Evolutionary conservation across 2,797 vertebrate genomes (phyloP).

Genomic region (Molothrus aeneus): DNA sequence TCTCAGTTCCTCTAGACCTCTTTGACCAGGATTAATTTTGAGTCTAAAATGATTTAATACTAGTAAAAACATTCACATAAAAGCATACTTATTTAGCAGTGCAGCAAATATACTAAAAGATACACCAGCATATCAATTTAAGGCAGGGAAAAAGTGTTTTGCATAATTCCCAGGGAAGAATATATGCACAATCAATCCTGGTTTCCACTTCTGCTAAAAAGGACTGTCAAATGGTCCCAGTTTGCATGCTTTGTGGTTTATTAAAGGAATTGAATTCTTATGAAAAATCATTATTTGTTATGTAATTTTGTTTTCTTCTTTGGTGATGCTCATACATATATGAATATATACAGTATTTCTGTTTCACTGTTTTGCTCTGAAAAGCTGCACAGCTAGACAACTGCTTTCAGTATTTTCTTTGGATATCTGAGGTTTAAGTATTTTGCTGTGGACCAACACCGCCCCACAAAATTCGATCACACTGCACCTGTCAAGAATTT

Average conservation of each 20-base stretch:
- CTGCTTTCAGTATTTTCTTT: not conserved
- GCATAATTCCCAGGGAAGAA: not conserved
- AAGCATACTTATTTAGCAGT: not conserved
- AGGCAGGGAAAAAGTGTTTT: not conserved
- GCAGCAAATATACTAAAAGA: not conserved
- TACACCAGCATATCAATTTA: not conserved
- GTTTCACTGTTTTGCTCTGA: not conserved
- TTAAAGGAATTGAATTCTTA: not conserved
- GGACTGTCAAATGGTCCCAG: fast-evolving
- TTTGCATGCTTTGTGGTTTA: not conserved
- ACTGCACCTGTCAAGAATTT: not conserved
- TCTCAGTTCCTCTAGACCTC: not conserved
- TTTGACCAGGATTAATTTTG: not conserved
- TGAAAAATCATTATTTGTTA: not conserved
- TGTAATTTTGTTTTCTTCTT: not conserved
- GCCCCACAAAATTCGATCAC: not conserved
- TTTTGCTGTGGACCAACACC: not conserved
- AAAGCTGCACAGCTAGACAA: not conserved
- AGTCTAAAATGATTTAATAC: not conserved
- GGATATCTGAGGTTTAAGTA: not conserved
- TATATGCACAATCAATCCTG: not conserved
- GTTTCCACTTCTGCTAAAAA: not conserved
- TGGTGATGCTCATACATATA: not conserved
- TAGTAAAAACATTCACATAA: not conserved
- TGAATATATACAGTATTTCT: not conserved